Conservation (phyloP, 2,888 invertebrate genomes). For the Drosophila helvetica region DNA sequence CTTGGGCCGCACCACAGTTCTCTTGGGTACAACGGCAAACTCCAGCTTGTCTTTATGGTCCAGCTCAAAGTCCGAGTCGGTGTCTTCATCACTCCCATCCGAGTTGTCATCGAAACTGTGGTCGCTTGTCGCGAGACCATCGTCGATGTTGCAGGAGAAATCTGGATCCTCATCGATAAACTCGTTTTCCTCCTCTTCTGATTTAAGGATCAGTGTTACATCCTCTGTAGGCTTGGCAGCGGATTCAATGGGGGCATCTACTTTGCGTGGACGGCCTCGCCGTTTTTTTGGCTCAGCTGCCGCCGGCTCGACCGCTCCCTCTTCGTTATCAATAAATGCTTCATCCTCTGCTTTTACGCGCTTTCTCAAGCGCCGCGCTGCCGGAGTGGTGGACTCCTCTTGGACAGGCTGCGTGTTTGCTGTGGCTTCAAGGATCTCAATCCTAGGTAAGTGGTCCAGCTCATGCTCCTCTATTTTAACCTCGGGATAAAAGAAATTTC, state of each 20-base stretch:
- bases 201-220: constrained; percentile 27
- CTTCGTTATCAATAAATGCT: background rate
- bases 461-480: constrained; percentile 80
- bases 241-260: constrained; percentile 47
- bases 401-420: constrained; percentile 21
- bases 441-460: constrained; percentile 78
- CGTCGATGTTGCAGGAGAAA: constrained; percentile 44
- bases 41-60: constrained; percentile 49
- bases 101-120: constrained; percentile 49
- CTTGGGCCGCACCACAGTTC: constrained; percentile 77
- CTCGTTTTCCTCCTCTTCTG: constrained; percentile 35
- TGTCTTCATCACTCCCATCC: constrained; percentile 37
- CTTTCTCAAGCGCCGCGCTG: constrained; percentile 50
- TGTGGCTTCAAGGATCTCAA: constrained; percentile 75
- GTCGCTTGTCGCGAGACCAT: constrained; percentile 42
- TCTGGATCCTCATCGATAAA: constrained; percentile 54
- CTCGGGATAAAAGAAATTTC: constrained; percentile 72
- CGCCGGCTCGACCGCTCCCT: constrained; percentile 9
- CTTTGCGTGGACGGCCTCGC: constrained; percentile 77
- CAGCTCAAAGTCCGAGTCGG: constrained; percentile 62
- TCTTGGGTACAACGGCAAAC: constrained; percentile 79
- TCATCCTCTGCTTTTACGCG: constrained; percentile 59
- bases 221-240: constrained; percentile 19
- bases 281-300: constrained; percentile 55
- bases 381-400: constrained; percentile 29